phyloP scores from a whole-genome alignment of 2,888 invertebrate species.

The Synergus japonicus region DNA sequence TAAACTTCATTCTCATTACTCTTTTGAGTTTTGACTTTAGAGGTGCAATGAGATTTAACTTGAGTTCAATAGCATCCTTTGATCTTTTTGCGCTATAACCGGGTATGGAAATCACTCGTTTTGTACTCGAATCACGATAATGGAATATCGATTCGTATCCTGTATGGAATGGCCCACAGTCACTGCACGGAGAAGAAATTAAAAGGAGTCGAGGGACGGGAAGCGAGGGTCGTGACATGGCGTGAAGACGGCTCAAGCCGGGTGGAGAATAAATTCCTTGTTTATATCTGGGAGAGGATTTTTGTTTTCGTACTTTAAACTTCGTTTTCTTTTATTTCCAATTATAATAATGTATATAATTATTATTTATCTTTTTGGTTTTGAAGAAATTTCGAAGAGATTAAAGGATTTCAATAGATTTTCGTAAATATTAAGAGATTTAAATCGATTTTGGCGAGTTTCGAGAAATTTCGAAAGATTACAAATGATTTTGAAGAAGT shows the following conservation, averaged over 20 bases:
- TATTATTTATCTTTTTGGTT: no score
- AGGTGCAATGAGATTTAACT: neutral
- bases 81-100: neutral
- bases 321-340: no score
- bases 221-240: neutral
- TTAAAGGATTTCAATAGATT: no score
- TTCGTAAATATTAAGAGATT: no score
- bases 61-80: neutral
- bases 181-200: constrained; percentile 1
- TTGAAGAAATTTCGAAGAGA: no score
- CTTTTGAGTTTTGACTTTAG: neutral
- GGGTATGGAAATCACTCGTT: neutral
- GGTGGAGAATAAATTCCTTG: neutral
- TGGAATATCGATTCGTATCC: constrained; percentile 8
- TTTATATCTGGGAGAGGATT: neutral
- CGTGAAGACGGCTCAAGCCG: neutral
- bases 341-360: no score
- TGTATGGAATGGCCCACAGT: neutral
- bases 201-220: neutral
- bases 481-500: no score
- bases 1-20: no score
- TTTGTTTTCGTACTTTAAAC: no score
- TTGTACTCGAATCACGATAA: constrained; percentile 2
- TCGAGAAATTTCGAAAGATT: no score
- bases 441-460: no score